A percentile compares a stretch with the other conserved stretches of the same genome.
These are phyloP conservation scores for Rhineura floridana DNA, from an alignment of 2,113 vertebrate genomes.

Conservation along the genomic window DNA sequence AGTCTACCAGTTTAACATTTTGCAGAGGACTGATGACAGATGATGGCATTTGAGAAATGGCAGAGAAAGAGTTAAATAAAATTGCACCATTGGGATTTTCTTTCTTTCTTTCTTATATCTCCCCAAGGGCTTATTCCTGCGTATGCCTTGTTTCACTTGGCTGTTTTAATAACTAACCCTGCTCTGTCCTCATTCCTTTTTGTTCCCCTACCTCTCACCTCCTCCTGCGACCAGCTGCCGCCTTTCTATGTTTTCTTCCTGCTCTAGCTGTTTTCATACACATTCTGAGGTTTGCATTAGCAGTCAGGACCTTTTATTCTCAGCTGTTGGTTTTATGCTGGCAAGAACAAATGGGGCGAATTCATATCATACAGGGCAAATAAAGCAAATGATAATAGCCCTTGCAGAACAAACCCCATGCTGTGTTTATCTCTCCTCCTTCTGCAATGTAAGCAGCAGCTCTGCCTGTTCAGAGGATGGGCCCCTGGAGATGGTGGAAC, in stretches of 20 bases:
- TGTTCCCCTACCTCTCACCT: conserved; percentile 44
- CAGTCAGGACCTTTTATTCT: conserved; percentile 14
- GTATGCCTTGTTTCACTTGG: conserved; percentile 47
- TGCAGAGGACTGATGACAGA: background rate
- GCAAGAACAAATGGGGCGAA: background rate
- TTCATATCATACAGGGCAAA: background rate
- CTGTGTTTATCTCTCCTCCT: background rate
- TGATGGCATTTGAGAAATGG: background rate
- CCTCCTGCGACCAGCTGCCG: conserved; percentile 21
- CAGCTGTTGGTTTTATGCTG: conserved; percentile 20
- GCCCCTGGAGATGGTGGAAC: background rate
- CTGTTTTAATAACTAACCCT: background rate
- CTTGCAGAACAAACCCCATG: background rate
- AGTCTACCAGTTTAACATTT: background rate
- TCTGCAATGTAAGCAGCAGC: background rate
- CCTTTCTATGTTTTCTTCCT: background rate
- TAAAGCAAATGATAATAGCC: background rate
- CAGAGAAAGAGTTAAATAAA: background rate
- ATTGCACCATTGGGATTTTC: background rate
- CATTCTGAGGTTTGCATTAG: background rate
- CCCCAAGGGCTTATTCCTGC: conserved; percentile 2
- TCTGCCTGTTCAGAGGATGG: rapidly evolving
- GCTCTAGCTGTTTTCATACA: conserved; percentile 51
- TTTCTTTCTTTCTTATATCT: background rate
- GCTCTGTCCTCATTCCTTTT: background rate